phyloP scores from a whole-genome alignment of 30 jellyfish, hydroid and myxozoan genomes.

The Aurelia aurita region DNA sequence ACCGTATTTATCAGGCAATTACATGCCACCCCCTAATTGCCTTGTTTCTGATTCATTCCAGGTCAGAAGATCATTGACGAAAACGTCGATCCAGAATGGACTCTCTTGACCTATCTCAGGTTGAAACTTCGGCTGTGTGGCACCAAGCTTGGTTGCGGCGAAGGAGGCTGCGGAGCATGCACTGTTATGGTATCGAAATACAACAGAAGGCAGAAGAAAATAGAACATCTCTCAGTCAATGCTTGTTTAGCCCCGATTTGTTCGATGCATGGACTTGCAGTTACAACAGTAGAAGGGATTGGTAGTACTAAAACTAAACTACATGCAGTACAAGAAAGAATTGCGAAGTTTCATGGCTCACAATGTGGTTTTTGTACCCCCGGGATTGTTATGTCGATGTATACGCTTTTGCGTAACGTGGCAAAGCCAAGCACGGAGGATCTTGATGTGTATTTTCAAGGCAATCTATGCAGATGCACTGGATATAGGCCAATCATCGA shows the following conservation, averaged over 20 bases:
- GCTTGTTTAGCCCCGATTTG: conserved; percentile 48
- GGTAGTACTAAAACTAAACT: conserved; percentile 50
- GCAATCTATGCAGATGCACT: conserved; percentile 63
- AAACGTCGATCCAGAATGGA: conserved; percentile 60
- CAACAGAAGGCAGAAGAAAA: conserved; percentile 33
- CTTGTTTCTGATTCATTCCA: not conserved
- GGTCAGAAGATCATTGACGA: conserved; percentile 50
- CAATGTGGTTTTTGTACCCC: conserved; percentile 74
- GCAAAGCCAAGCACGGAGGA: conserved; percentile 57
- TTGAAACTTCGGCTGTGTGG: conserved; percentile 55
- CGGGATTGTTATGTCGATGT: conserved; percentile 63
- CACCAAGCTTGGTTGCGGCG: conserved; percentile 70
- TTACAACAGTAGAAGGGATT: conserved; percentile 68
- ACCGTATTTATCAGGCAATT: too few species aligned
- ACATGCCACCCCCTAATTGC: too few species aligned
- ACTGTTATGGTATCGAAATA: conserved; percentile 57
- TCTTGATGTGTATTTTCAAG: conserved; percentile 50
- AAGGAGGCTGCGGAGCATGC: conserved; percentile 73
- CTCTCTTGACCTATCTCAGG: conserved; percentile 43
- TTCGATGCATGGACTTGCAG: conserved; percentile 68
- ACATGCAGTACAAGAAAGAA: conserved; percentile 57
- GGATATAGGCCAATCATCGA: conserved; percentile 69
- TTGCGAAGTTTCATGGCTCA: conserved; percentile 59
- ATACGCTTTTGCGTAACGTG: conserved; percentile 44
- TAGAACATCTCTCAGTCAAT: conserved; percentile 57